Evolutionary conservation across 2,888 invertebrate species (phyloP), one percentile per base, ranked within the genome.

Genomic region (Ormyrus thymus): DNA sequence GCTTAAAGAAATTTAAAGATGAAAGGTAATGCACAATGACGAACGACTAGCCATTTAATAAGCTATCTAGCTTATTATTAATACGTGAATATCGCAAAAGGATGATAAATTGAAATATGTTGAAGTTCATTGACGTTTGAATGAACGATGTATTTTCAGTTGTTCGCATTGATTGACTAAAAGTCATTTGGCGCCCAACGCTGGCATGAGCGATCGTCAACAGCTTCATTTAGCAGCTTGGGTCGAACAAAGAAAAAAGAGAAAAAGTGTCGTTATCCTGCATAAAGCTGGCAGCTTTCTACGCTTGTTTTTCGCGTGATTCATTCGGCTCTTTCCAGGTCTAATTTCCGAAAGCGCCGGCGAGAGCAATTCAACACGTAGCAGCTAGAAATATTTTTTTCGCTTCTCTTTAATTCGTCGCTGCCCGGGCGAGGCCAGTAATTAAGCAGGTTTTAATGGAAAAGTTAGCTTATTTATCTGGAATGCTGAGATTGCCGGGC

Each of bases 391-490:
- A 62, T 62, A 43, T 61, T 61, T 10, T 11, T 13, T 45, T 62
- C 62, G 46, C 45, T 0, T 62, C 46, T 11, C 62, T 62, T 62
- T 62, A 62, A 62, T 62, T 62, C 45, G 62, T n/a, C 46, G 61
- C 11, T 46, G 61, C 46, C 45, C 5, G 7, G 62, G 46, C n/a
- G 29, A 11, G 46, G 62, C 13, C 46, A 62, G 62, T 62, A 62
- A 62, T 62, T 62, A 62, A 62, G 62, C 62, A 11, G 46, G 62
- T 62, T 62, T 62, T 46, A 62, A 62, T 62, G 62, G 62, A 62
- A 62, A 62, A 62, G 62, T 62, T 62, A 46, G 62, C 62, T 62
- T 62, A 62, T 62, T 62, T 62, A 62, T 62, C 46, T 46, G 62
- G 62, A 62, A n/a, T 46, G 46, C 62, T 62, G 62, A 45, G 46